Conservation (phyloP, 2,113 vertebrate genomes). For the Carassius auratus region DNA sequence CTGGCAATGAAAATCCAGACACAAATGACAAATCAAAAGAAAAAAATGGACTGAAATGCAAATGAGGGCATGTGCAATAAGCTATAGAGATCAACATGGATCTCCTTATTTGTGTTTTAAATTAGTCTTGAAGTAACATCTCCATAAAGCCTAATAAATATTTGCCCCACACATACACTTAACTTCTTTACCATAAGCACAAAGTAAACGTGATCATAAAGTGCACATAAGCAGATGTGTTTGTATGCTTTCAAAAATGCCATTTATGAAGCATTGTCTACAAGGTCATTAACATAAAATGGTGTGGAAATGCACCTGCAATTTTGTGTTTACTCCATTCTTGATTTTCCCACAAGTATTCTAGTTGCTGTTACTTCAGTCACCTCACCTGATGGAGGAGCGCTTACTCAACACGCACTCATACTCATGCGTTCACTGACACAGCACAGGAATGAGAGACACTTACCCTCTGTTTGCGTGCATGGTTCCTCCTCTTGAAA, state of each 20-base stretch:
- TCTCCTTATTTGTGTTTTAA: background rate
- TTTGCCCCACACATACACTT: background rate
- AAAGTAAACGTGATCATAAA: background rate
- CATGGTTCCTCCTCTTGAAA: conserved; percentile 99
- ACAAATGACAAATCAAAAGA: background rate
- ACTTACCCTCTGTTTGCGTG: conserved; percentile 97
- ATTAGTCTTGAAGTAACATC: background rate
- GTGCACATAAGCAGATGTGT: background rate
- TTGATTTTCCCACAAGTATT: background rate
- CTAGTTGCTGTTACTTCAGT: background rate
- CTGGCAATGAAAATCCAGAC: background rate
- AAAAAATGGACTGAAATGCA: background rate
- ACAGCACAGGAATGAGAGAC: background rate
- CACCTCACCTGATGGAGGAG: background rate
- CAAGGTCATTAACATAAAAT: background rate
- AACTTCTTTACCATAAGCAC: background rate
- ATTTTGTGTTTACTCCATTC: background rate
- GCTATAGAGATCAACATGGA: background rate
- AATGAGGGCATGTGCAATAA: background rate
- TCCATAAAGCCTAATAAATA: background rate
- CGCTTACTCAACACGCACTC: background rate
- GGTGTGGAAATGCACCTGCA: background rate
- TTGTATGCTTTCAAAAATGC: background rate
- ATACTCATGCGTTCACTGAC: background rate
- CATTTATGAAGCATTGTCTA: background rate